phyloP scores from a whole-genome alignment of 2,113 vertebrate genomes.

The Indicator maculatus region DNA sequence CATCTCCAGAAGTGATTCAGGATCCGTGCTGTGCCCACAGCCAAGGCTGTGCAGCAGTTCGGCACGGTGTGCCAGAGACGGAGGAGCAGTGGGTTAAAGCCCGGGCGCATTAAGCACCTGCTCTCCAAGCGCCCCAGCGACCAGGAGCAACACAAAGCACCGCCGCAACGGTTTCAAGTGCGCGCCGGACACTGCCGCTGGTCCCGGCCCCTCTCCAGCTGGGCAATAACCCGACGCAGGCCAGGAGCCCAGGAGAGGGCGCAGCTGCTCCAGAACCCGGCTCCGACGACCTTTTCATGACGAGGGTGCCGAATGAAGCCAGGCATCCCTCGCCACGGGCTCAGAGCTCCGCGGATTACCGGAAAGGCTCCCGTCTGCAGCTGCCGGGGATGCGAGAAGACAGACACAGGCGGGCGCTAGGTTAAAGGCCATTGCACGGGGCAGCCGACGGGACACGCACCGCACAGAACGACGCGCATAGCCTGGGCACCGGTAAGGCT shows the following conservation, averaged over 20 bases:
- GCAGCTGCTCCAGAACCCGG: not conserved
- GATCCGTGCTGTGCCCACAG: not conserved
- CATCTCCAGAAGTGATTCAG: too few relatives aligned
- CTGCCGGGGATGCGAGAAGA: too few relatives aligned
- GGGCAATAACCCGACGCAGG: not conserved
- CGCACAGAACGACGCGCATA: not conserved
- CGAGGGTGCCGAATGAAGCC: not conserved
- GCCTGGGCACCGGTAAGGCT: too few relatives aligned
- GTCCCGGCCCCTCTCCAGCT: not conserved
- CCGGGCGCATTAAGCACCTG: not conserved
- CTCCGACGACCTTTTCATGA: not conserved
- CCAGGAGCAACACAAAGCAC: not conserved
- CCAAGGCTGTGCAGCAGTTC: not conserved
- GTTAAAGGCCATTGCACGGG: not conserved
- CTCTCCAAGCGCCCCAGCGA: not conserved
- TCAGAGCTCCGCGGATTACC: not conserved
- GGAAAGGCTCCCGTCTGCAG: not conserved
- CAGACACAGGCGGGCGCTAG: too few relatives aligned
- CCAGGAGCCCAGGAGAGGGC: not conserved
- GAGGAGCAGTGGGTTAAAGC: not conserved
- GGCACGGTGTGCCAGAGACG: not conserved
- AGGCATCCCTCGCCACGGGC: too few relatives aligned
- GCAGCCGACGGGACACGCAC: not conserved
- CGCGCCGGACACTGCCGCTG: not conserved
- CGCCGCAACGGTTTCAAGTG: not conserved